Evolutionary conservation across 2,888 invertebrate genomes (phyloP).

Genomic region (Anticlea derivata): DNA sequence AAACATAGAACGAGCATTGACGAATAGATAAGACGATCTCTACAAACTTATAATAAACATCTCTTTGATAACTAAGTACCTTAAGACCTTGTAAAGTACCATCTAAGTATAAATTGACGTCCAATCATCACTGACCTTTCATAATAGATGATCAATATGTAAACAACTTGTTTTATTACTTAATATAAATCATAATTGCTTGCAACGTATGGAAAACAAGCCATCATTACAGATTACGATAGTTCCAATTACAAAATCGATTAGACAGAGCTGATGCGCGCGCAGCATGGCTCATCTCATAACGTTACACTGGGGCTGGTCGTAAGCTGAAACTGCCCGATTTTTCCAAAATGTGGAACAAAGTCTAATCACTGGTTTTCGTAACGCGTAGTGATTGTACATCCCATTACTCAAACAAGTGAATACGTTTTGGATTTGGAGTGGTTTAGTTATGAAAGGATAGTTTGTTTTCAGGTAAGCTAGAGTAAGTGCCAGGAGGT

Average conservation of each 20-base stretch:
- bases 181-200: too few relatives aligned
- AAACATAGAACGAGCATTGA: too few relatives aligned
- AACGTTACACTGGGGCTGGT: slow-evolving; percentile 9
- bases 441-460: slow-evolving; percentile 6
- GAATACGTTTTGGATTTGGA: neutral
- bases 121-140: too few relatives aligned
- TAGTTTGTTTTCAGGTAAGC: slow-evolving; percentile 11
- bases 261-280: slow-evolving; percentile 22
- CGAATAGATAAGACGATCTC: too few relatives aligned
- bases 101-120: too few relatives aligned
- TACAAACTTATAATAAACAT: too few relatives aligned
- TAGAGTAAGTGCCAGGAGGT: neutral
- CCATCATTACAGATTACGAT: neutral
- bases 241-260: slow-evolving; percentile 20
- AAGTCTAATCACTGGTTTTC: neutral
- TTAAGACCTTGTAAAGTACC: too few relatives aligned
- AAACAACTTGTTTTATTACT: too few relatives aligned
- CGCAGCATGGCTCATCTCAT: slow-evolving; percentile 10
- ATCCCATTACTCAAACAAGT: neutral
- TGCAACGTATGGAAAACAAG: neutral
- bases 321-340: neutral
- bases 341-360: neutral
- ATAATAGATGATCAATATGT: too few relatives aligned
- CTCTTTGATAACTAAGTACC: too few relatives aligned
- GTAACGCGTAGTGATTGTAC: slow-evolving; percentile 1